These are phyloP conservation scores for Zoroaster sp. DNA, from an alignment of 53 echinoderm and acorn worm genomes.

Conservation along the genomic window DNA sequence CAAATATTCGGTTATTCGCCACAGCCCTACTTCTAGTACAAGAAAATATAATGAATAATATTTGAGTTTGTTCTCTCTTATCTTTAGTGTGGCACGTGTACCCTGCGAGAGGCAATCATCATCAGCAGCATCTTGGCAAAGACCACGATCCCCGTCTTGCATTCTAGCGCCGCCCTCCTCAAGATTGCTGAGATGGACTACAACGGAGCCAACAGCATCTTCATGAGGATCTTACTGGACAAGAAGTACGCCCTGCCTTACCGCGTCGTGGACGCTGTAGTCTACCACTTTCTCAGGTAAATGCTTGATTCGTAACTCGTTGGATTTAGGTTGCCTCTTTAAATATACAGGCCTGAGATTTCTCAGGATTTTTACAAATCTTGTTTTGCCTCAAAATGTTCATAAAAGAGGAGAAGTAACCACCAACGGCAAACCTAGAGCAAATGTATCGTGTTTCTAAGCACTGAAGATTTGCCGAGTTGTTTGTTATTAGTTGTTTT, in stretches of 20 bases:
- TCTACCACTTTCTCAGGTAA: slow-evolving; percentile 96
- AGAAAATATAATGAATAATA: too few species aligned
- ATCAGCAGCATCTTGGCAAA: slow-evolving; percentile 90
- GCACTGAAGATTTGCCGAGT: too few species aligned
- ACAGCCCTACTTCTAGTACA: too few species aligned
- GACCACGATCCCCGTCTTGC: slow-evolving; percentile 87
- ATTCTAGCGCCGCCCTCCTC: slow-evolving; percentile 91
- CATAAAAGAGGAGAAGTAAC: too few species aligned
- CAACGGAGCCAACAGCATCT: slow-evolving; percentile 98
- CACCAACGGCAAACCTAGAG: too few species aligned
- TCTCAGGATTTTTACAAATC: too few species aligned
- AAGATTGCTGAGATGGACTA: slow-evolving; percentile 99
- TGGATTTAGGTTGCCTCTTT: neutral
- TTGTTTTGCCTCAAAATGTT: too few species aligned
- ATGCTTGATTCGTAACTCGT: neutral
- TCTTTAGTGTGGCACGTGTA: slow-evolving; percentile 87
- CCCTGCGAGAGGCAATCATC: slow-evolving; percentile 88
- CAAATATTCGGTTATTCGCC: too few species aligned
- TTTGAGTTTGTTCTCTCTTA: neutral
- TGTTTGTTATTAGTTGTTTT: too few species aligned
- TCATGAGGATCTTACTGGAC: slow-evolving; percentile 82
- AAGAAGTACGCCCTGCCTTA: slow-evolving; percentile 99
- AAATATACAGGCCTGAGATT: too few species aligned
- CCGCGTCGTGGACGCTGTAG: slow-evolving; percentile 94
- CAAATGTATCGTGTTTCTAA: too few species aligned